phyloP scores from a whole-genome alignment of 2,888 invertebrate species.

The Tenthredo livida region DNA sequence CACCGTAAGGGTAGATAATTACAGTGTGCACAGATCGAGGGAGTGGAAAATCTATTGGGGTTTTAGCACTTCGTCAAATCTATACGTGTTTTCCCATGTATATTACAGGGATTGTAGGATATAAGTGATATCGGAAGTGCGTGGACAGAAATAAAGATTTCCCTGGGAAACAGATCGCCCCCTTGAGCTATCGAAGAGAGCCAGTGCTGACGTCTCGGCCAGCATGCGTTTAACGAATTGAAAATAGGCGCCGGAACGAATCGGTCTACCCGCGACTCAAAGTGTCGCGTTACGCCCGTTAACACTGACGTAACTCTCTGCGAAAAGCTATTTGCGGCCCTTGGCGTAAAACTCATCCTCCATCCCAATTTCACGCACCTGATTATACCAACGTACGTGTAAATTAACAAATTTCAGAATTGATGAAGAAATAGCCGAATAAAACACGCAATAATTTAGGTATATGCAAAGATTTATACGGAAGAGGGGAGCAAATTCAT shows the following conservation, averaged over 20 bases:
- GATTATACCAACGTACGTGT: background rate
- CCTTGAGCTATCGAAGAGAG: constrained; percentile 11
- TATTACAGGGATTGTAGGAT: background rate
- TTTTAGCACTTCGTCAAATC: background rate
- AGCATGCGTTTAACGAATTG: constrained; percentile 36
- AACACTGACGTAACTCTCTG: constrained; percentile 49
- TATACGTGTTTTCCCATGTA: background rate
- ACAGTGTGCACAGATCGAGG: background rate
- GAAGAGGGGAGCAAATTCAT: background rate
- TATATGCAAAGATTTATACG: background rate
- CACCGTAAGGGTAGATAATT: background rate
- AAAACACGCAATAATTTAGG: background rate
- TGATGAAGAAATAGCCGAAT: background rate
- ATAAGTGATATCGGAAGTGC: constrained; percentile 32
- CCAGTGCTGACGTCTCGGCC: constrained; percentile 32
- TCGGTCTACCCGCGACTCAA: constrained; percentile 37
- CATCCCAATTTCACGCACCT: constrained; percentile 45
- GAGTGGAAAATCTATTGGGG: background rate
- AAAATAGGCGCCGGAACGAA: constrained; percentile 50
- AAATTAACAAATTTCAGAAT: background rate
- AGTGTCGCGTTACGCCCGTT: constrained; percentile 51
- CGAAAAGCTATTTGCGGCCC: constrained; percentile 39
- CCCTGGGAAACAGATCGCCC: constrained; percentile 27
- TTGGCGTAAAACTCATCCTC: constrained; percentile 50
- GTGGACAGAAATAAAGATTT: constrained; percentile 38